phyloP scores from a whole-genome alignment of 2,113 vertebrate species.

The Collichthys lucidus region DNA sequence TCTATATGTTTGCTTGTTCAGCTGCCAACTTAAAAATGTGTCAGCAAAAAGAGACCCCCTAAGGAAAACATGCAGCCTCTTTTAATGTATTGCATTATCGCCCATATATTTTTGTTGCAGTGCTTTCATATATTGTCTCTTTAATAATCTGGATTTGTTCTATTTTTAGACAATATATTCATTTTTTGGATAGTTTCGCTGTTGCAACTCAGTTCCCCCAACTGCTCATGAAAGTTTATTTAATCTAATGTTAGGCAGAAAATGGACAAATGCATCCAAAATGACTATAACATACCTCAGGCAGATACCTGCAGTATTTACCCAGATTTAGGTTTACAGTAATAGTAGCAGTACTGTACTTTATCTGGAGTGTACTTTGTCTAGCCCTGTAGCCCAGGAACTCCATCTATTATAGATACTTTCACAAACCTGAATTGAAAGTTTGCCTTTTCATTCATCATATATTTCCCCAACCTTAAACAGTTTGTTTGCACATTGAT shows the following conservation, averaged over 20 bases:
- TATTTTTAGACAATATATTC: slow-evolving; percentile 28
- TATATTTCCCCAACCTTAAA: too few relatives aligned
- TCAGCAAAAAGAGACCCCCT: slow-evolving; percentile 7
- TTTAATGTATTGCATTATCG: slow-evolving; percentile 19
- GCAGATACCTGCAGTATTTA: background rate
- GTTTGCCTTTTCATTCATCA: background rate
- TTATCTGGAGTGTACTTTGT: background rate
- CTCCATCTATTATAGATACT: background rate
- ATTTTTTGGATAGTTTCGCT: background rate
- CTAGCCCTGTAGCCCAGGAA: background rate
- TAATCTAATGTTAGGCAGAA: background rate
- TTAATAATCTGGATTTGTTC: slow-evolving; percentile 27
- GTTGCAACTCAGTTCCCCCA: background rate
- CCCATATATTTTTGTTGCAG: background rate
- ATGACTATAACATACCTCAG: background rate
- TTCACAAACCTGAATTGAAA: background rate
- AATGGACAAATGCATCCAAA: slow-evolving; percentile 4
- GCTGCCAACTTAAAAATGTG: slow-evolving; percentile 15
- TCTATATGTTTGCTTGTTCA: slow-evolving; percentile 2
- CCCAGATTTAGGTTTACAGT: too few relatives aligned
- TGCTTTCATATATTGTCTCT: slow-evolving; percentile 16
- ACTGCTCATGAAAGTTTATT: slow-evolving; percentile 20
- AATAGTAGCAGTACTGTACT: background rate
- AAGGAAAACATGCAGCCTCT: slow-evolving; percentile 10
- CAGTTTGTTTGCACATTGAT: background rate